Evolutionary conservation across 2,113 vertebrate genomes (phyloP), one percentile per base, ranked within the genome.

Genomic region (Carlito syrichta): DNA sequence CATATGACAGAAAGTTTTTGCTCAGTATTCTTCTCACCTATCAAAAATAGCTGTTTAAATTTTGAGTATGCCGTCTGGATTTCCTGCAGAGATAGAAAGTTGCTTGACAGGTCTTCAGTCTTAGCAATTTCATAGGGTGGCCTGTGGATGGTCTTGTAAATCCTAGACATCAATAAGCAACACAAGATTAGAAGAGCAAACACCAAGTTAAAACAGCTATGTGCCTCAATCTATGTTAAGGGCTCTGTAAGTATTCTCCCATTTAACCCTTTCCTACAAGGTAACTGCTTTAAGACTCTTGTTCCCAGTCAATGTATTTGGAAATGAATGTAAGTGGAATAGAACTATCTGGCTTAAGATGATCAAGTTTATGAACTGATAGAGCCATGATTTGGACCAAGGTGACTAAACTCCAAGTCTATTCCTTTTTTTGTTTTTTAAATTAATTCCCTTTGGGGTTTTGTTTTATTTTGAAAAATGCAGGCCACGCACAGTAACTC

Each of bases 11-110:
- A 14, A 54, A 94, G 45, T 3, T 81, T 92, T 86, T 25, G 73
- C 69, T 92, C 71, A 76, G 69, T n/a, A 54, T 93, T 95, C 25
- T 84, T 94, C 99, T 99, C 97, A 99, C 99, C 99, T 97, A 99
- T 99, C 69, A 99, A 97, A 97, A 99, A 99, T 19, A 99, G 98
- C 95, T 99, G 99, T 89, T 99, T 99, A 97, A 99, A 99, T 97
- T 97, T 99, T 89, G 96, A 98, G 90, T 99, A 99, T 2, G 99
- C 98, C 71, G 98, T 98, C 98, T 99, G 99, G 96, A 99, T 99
- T 77, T 99, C 99, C 96, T 99, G 99, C 60, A 99, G 89, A 54
- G 99, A 98, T 5, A 99, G 99, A 90, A 99, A 99, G 52, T 98
- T 99, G 98, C 98, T 98, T 58, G 99, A 99, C 10, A 99, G 98